Percentiles rank a stretch among this genome's conserved stretches.
Evolutionary conservation across 2,888 invertebrate genomes (phyloP).

Genomic region (Ophion ellenae): DNA sequence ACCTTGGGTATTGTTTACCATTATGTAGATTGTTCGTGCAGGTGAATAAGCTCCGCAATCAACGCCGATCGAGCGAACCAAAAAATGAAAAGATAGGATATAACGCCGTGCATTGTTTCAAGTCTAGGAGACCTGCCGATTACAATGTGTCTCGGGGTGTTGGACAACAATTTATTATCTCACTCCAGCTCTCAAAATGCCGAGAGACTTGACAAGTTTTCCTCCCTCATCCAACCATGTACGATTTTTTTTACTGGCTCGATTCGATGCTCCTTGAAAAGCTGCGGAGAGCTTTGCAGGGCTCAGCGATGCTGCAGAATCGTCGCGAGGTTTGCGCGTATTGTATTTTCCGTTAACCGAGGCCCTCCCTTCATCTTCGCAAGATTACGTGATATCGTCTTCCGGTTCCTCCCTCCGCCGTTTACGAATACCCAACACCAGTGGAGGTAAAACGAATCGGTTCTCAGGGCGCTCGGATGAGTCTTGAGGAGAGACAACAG

Average conservation of each 20-base stretch:
- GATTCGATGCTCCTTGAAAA: too few species aligned
- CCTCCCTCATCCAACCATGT: too few species aligned
- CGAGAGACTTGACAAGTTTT: too few species aligned
- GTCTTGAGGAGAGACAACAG: conserved; percentile 21
- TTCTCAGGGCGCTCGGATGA: conserved; percentile 12
- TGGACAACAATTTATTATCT: too few species aligned
- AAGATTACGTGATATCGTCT: conserved; percentile 12
- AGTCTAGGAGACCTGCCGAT: too few species aligned
- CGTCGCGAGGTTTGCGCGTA: not conserved
- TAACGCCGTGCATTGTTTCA: too few species aligned
- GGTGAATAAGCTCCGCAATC: conserved; percentile 2
- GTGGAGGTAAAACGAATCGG: conserved; percentile 36
- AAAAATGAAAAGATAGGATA: not conserved
- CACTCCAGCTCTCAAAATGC: too few species aligned
- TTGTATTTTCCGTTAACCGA: not conserved
- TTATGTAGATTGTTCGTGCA: conserved; percentile 16
- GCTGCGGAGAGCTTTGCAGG: too few species aligned
- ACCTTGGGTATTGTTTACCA: conserved; percentile 27
- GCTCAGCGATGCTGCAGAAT: not conserved
- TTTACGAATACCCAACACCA: not conserved
- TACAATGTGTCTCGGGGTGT: too few species aligned
- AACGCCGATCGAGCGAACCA: conserved; percentile 7
- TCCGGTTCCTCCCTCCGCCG: not conserved
- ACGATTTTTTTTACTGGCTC: too few species aligned
- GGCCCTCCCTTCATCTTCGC: not conserved